These are phyloP conservation scores for Tethea ocularis DNA, from an alignment of 2,888 invertebrate genomes.

Conservation along the genomic window DNA sequence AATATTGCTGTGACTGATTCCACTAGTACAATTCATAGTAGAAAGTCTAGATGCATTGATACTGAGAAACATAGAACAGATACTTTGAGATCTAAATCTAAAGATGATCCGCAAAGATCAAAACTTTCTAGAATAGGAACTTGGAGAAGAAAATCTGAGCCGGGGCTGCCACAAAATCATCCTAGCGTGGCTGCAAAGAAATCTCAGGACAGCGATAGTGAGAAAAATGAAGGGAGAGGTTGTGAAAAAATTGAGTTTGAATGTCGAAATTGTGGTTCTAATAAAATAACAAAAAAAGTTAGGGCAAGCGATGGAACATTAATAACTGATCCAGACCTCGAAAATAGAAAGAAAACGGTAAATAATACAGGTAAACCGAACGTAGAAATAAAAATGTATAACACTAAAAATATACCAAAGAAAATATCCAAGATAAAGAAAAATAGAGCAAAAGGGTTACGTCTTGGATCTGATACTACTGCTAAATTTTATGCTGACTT, in stretches of 20 bases:
- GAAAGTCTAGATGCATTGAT: conserved; percentile 69
- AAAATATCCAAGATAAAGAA: conserved; percentile 88
- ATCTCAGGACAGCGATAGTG: conserved; percentile 66
- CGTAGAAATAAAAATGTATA: conserved; percentile 85
- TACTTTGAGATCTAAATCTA: conserved; percentile 76
- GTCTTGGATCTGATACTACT: conserved; percentile 76
- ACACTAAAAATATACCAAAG: conserved; percentile 87
- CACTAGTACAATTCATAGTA: conserved; percentile 49
- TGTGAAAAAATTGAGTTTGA: conserved; percentile 77
- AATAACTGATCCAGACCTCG: conserved; percentile 67
- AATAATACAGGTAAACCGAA: conserved; percentile 53
- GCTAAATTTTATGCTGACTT: conserved; percentile 88
- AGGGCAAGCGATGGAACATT: conserved; percentile 57
- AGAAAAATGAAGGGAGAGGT: conserved; percentile 61
- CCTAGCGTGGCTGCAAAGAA: conserved; percentile 59
- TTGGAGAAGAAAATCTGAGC: conserved; percentile 89
- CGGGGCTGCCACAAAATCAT: conserved; percentile 81
- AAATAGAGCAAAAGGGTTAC: conserved; percentile 83
- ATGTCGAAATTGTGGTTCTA: conserved; percentile 75
- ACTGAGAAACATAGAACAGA: conserved; percentile 67
- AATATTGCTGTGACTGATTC: conserved; percentile 73
- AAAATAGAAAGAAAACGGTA: conserved; percentile 50
- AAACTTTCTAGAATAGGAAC: conserved; percentile 83
- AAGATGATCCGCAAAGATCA: conserved; percentile 78
- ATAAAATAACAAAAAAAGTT: conserved; percentile 66